These are phyloP conservation scores for Ostrea denselamellosa DNA, from an alignment of 1,140 invertebrate genomes.

Conservation along the genomic window DNA sequence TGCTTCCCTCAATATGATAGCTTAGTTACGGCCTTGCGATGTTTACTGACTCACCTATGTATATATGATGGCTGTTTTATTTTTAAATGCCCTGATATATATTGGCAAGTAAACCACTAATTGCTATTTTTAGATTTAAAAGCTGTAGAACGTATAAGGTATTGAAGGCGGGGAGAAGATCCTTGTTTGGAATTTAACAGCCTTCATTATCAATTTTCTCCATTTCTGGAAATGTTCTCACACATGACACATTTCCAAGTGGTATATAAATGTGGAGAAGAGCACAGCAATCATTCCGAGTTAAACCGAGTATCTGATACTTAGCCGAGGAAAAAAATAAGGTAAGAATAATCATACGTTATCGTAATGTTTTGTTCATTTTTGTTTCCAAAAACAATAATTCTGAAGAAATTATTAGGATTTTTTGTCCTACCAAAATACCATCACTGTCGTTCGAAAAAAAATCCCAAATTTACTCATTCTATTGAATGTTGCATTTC, in stretches of 20 bases:
- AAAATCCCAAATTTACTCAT: too few species aligned
- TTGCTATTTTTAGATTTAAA: constrained; percentile 29
- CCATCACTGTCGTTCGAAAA: too few species aligned
- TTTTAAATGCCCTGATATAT: too few species aligned
- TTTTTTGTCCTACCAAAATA: too few species aligned
- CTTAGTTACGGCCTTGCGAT: too few species aligned
- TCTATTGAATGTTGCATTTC: too few species aligned
- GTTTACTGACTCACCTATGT: too few species aligned
- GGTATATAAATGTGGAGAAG: background rate
- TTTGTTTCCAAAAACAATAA: background rate
- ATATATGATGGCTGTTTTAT: too few species aligned
- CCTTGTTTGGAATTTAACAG: background rate
- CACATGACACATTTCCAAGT: background rate
- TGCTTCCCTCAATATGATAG: too few species aligned
- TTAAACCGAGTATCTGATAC: background rate
- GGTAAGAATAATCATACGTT: background rate
- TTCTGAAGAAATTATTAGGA: too few species aligned
- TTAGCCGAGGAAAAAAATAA: background rate
- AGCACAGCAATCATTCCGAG: background rate
- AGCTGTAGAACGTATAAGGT: background rate
- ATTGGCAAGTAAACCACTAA: background rate
- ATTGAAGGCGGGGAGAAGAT: background rate
- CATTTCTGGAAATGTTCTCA: constrained; percentile 24
- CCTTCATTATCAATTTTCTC: background rate
- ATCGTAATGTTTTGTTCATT: background rate